Evolutionary conservation across 2,113 vertebrate genomes (phyloP), one percentile per base, ranked within the genome.

Genomic region (Aleadryas rufinucha): DNA sequence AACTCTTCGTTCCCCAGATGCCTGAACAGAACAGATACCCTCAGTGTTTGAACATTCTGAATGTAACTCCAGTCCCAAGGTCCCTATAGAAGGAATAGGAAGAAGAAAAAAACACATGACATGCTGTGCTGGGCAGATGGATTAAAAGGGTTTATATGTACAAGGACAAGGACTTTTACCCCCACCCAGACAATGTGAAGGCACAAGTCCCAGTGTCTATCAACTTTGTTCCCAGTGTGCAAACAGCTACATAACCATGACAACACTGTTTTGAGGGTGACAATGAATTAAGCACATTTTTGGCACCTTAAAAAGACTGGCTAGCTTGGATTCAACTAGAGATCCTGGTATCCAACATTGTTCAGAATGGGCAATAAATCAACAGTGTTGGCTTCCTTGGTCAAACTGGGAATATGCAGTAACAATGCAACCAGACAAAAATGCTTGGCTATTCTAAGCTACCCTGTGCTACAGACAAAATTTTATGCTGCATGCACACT

Each of bases 391-490:
- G 93, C 93, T 81, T 88, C 45, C 64, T 75, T 15, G 52, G 56
- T 96, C 88, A 64, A 42, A 93, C 76, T 88, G 91, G 95, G 85
- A 97, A 74, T 93, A 89, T 20, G 84, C 56, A 81, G 33, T 80
- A 88, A 91, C 59, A 90, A 83, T 11, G 31, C 39, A 86, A 70
- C 27, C 49, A 92, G 92, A 83, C 86, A 92, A 89, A 96, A 96
- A 63, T 9, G 10, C n/a, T 39, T 63, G 23, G 90, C 93, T 54
- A 54, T 45, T 63, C 52, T 66, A 27, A 80, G 35, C 53, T 75
- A n/a, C 39, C 39, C 65, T 71, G 56, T 4, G 28, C 64, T 88
- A 59, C 60, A 83, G 59, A 87, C 41, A 77, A 84, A 53, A 45
- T 47, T 30, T 30, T 31, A 64, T n/a, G 31, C 42, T 77, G 78